Conservation (phyloP, 1,140 invertebrate genomes). For the Macrobrachium rosenbergii region DNA sequence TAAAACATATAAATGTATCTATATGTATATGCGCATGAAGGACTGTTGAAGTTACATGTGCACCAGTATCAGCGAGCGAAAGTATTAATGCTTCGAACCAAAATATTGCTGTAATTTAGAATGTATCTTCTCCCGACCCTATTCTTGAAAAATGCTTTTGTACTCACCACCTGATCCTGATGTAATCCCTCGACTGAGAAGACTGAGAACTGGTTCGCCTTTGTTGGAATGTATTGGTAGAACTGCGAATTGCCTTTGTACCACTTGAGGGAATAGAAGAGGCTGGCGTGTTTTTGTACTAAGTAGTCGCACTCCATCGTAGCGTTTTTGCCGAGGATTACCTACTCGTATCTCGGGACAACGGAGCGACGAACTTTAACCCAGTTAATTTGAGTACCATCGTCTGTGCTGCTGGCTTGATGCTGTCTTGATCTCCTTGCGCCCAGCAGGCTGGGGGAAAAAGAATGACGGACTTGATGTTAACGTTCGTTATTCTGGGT, state of each 20-base stretch:
- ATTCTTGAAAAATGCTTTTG: too few relatives aligned
- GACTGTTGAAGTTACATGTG: too few relatives aligned
- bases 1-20: too few relatives aligned
- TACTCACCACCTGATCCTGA: slow-evolving; percentile 47
- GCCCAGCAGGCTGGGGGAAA: slow-evolving; percentile 18
- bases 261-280: slow-evolving; percentile 59
- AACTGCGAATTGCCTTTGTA: slow-evolving; percentile 58
- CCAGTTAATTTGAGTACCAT: not conserved
- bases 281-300: slow-evolving; percentile 31
- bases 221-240: slow-evolving; percentile 54
- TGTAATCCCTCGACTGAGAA: slow-evolving; percentile 35
- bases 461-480: not conserved
- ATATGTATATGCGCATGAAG: too few relatives aligned
- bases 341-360: slow-evolving; percentile 38
- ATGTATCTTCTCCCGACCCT: too few relatives aligned
- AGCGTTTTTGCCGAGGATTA: slow-evolving; percentile 33
- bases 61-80: too few relatives aligned
- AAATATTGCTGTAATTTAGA: too few relatives aligned
- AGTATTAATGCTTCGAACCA: too few relatives aligned
- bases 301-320: slow-evolving; percentile 47
- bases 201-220: not conserved
- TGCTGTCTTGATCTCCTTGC: not conserved
- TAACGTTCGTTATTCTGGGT: too few relatives aligned
- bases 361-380: slow-evolving; percentile 37
- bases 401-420: not conserved